Percentiles rank a stretch among this genome's conserved stretches.
Evolutionary conservation across 2,888 invertebrate genomes (phyloP).

Genomic region (Parochlus steinenii): DNA sequence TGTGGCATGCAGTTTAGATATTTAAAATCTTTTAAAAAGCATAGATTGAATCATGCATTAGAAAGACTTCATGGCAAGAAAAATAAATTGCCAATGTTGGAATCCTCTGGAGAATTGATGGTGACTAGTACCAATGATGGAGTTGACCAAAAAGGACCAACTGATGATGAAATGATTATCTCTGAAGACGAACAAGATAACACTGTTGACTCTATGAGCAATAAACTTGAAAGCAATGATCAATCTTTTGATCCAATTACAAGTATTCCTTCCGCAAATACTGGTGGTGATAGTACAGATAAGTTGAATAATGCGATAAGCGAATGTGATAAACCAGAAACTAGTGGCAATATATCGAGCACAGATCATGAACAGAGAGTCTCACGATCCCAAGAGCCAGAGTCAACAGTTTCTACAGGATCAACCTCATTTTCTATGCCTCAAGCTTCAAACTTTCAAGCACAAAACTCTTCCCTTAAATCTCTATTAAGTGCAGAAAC

Average conservation of each 20-base stretch:
- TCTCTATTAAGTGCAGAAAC: constrained; percentile 38
- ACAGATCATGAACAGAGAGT: constrained; percentile 4
- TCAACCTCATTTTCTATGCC: constrained; percentile 1
- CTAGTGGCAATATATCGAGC: constrained; percentile 12
- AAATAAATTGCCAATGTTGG: constrained; percentile 23
- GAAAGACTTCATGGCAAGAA: constrained; percentile 64
- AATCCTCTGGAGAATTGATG: constrained; percentile 38
- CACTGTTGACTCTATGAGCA: constrained; percentile 44
- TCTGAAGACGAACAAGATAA: constrained; percentile 47
- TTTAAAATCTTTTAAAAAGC: constrained; percentile 79
- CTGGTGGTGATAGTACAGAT: constrained; percentile 12
- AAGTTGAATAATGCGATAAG: constrained; percentile 11
- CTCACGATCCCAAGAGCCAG: constrained; percentile 6
- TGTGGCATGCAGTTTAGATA: constrained; percentile 87
- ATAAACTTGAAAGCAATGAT: constrained; percentile 8
- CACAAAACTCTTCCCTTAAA: constrained; percentile 21
- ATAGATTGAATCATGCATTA: constrained; percentile 70
- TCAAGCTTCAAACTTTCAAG: constrained; percentile 2
- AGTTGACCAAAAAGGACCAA: constrained; percentile 16
- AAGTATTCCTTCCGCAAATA: constrained; percentile 10
- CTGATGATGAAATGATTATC: constrained; percentile 29
- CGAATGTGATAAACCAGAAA: constrained; percentile 13
- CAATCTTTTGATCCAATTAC: constrained; percentile 7
- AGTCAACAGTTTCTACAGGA: no score
- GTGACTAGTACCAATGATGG: constrained; percentile 59